These are phyloP conservation scores for Apotomis betuletana DNA, from an alignment of 2,888 invertebrate species.

Conservation along the genomic window DNA sequence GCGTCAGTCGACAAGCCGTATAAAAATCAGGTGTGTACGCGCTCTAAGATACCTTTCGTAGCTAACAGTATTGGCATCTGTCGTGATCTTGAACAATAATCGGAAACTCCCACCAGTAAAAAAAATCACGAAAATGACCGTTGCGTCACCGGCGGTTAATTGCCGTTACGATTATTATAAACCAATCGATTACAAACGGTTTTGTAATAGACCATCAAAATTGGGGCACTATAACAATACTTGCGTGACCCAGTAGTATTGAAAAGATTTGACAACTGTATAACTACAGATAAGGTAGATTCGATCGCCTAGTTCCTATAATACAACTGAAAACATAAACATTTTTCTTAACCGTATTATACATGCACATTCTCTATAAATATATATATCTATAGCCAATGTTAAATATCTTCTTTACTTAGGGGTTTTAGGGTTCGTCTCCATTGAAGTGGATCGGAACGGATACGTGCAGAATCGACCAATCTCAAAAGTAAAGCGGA, in stretches of 20 bases:
- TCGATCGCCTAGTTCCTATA: no score
- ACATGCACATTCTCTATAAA: no score
- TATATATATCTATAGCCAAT: no score
- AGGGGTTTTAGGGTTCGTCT: no score
- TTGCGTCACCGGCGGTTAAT: slow-evolving; percentile 73
- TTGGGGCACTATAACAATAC: slow-evolving; percentile 38
- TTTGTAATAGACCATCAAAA: slow-evolving; percentile 55
- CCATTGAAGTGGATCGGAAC: no score
- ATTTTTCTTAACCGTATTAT: no score
- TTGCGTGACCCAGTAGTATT: slow-evolving; percentile 29
- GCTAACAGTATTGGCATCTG: slow-evolving; percentile 48
- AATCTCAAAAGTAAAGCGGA: no score
- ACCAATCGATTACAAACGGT: slow-evolving; percentile 67
- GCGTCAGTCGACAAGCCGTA: background rate
- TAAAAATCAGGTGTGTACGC: background rate
- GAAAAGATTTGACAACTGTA: slow-evolving; percentile 19
- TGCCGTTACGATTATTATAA: slow-evolving; percentile 74
- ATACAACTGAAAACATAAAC: no score
- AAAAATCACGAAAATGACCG: slow-evolving; percentile 71
- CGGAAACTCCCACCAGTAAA: slow-evolving; percentile 66
- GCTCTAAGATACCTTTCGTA: background rate
- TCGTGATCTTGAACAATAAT: slow-evolving; percentile 77
- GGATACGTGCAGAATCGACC: no score
- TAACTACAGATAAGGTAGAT: background rate
- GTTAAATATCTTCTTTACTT: no score